Base-by-base conservation (phyloP, 1,140 invertebrate genomes). In the Microvelia longipes region DNA sequence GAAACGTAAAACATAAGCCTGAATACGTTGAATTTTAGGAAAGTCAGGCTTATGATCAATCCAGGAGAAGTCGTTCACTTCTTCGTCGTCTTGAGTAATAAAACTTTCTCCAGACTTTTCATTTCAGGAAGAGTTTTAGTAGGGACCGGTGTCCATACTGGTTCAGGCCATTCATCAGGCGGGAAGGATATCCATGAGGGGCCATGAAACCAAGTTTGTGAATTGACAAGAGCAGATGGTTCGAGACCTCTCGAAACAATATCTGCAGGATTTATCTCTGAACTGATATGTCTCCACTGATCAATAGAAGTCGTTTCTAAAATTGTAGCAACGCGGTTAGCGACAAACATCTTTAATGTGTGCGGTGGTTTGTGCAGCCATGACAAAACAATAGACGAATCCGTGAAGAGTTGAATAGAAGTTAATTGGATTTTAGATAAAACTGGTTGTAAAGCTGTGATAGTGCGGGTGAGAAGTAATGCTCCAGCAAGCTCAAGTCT, bases 181-280 rank as follows among this genome's bases (percentile, higher is more conserved):
- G 2, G 27, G n/a, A 29, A n/a, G 29, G 67, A 11, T 29, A 30
- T 30, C 67, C 67, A 68, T 1, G 14, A 29, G 2, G 71, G 74
- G 1, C 72, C 74, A 1, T 72, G 2, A 63, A 77, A 75, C 75
- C 75, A 77, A 63, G 68, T 35, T 0, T 63, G 69, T 68, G 35
- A 63, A 61, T 28, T 69, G 1, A 50, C 2, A 28, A 79, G 30
- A 25, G 75, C 29, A 11, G 63, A 24, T 68, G 71, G 64, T 66
- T 71, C 64, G 2, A 72, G 13, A 15, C 81, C 81, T 68, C 81
- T 72, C 2, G 80, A 81, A 2, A 76, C 69, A 2, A 75, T 70
- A 75, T 84, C 81, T 1, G 80, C 80, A 27, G 80, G 79, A 73
- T 83, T 83, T 0, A 78, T 67, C 25, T 69, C 64, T 0, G 78